These are phyloP conservation scores for Drosophila parabipectinata DNA, from an alignment of 1,140 invertebrate species.

Conservation along the genomic window DNA sequence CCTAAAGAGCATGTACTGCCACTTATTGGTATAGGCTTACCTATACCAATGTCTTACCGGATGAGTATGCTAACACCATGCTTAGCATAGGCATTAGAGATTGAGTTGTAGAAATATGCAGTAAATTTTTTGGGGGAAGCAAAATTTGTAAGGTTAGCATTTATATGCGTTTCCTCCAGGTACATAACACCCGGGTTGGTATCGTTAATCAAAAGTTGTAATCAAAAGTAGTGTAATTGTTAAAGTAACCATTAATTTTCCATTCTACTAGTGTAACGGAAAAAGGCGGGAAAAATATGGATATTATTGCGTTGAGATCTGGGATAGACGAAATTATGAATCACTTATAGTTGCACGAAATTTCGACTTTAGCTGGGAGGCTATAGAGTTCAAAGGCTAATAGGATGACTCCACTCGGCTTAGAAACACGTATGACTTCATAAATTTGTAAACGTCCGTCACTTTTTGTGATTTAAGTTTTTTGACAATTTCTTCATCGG, in stretches of 20 bases:
- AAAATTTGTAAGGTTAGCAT: neutral
- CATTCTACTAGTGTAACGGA: neutral
- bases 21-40: neutral
- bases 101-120: neutral
- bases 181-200: conserved; percentile 1
- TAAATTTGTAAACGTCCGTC: conserved; percentile 6
- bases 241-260: neutral
- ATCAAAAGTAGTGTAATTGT: conserved; percentile 2
- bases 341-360: neutral
- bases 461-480: neutral
- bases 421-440: conserved; percentile 1
- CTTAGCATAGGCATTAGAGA: neutral
- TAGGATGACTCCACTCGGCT: conserved; percentile 5
- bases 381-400: conserved; percentile 4
- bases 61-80: neutral
- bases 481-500: too few relatives aligned
- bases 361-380: conserved; percentile 3
- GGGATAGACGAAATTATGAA: neutral
- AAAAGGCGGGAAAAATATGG: neutral
- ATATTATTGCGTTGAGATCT: conserved; percentile 10
- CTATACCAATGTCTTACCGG: neutral
- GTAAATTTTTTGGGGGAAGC: neutral
- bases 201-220: conserved; percentile 4
- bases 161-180: neutral
- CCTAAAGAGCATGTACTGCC: neutral